Evolutionary conservation across 2,888 invertebrate species (phyloP), one percentile per base, ranked within the genome.

Genomic region (Drosophila silvestris): DNA sequence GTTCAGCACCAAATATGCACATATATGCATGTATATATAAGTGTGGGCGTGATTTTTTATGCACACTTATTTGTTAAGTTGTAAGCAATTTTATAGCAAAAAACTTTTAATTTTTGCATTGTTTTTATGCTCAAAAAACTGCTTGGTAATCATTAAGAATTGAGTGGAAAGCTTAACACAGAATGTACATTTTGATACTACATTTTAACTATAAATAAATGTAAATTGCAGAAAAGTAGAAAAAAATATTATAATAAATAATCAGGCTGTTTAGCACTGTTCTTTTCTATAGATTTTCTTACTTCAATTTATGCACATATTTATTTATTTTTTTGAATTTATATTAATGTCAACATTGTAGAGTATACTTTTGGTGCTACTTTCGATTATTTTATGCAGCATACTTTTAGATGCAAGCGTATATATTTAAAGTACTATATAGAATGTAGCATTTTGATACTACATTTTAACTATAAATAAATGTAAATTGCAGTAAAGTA

Each of bases 321-420:
- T 7, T 16, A 22, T 57, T 2, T 5, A 19, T 14, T 57, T 57
- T 57, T 5, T n/a, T 28, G 10, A 16, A 4, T 32, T 10, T 9
- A 1, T 2, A 4, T 2, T 10, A 2, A 16, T 0, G 0, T 5
- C 0, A 1, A 5, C 2, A n/a, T 33, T 56, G 16, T 33, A 26
- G 7, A 9, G 65, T 12, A 65, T 65, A 65, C 65, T 65, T 28
- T 64, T 22, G 1, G n/a, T n/a, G n/a, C n/a, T n/a, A n/a, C 7
- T 33, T 33, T 22, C 3, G n/a, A 26, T 26, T 10, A 22, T 30
- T 44, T 37, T 7, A 0, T 12, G 26, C 5, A 26, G 54, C 64
- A 63, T 72, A 65, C 53, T 44, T 41, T 59, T 59, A 32, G 72
- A n/a, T n/a, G n/a, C n/a, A n/a, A n/a, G n/a, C n/a, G n/a, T n/a